Evolutionary conservation across 2,113 vertebrate species (phyloP), one percentile per base, ranked within the genome.

Genomic region (Hymenochirus boettgeri): DNA sequence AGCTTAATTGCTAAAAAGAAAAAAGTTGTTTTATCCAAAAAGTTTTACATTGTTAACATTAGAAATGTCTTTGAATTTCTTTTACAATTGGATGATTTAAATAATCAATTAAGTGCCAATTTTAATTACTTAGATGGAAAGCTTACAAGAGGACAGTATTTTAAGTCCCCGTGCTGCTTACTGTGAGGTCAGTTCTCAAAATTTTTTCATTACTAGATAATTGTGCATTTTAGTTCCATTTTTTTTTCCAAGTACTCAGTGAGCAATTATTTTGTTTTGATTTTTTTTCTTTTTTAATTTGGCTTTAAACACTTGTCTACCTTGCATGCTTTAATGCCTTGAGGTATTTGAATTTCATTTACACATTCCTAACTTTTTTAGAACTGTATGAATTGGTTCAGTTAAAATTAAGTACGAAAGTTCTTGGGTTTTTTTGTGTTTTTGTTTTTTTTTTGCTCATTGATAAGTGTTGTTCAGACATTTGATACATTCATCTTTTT

Each of bases 111-210:
- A 92, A 95, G 93, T 92, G 90, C 91, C 91, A 91, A 88, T 96
- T 96, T 94, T 94, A 96, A 97, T 97, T 94, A 92, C 92, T 93
- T 94, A 94, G 93, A 95, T 95, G 92, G 93, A 97, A 93, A 91
- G 92, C 92, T 91, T 94, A 93, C 92, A 91, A 96, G 92, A 95
- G 92, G 93, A 92, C 92, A 91, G 91, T 97, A 94, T 92, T 93
- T 92, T 94, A 95, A 93, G 91, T 93, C 92, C 92, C 92, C 92
- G 92, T 90, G 93, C 93, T 92, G 90, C 94, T 95, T 94, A 90
- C 93, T 93, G 92, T 93, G 92, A 95, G 93, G 93, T 94, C 91
- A 94, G 93, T 94, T 96, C 90, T 93, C 94, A 91, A 87, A 93
- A n/a, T n/a, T n/a, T 95, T 97, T 95, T 96, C 94, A 93, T 93